A percentile compares a stretch with the other conserved stretches of the same genome.
These are phyloP conservation scores for Papilio glaucus DNA, from an alignment of 1,140 invertebrate genomes.

Conservation along the genomic window DNA sequence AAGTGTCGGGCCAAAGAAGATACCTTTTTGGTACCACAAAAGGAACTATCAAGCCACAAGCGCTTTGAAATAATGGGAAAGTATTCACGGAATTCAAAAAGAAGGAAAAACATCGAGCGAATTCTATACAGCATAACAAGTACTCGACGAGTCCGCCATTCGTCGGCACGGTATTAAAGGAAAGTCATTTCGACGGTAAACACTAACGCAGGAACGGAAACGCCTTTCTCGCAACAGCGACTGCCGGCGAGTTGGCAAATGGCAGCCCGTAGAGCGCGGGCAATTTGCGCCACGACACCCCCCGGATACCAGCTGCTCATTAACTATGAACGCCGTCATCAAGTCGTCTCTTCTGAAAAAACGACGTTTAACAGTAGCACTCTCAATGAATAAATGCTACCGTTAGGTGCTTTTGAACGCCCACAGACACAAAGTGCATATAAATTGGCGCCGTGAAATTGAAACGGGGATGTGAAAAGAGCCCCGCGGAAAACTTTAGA, in stretches of 20 bases:
- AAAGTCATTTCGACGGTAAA: conserved; percentile 75
- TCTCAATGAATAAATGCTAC: conserved; percentile 69
- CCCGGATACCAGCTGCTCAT: conserved; percentile 78
- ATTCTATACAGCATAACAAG: conserved; percentile 33
- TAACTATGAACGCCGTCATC: conserved; percentile 82
- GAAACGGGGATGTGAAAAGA: conserved; percentile 76
- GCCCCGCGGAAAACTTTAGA: conserved; percentile 60
- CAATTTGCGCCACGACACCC: conserved; percentile 72
- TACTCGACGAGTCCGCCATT: conserved; percentile 41
- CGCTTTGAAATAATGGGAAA: conserved; percentile 45
- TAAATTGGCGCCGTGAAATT: conserved; percentile 79
- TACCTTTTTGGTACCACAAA: conserved; percentile 53
- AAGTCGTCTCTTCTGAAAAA: conserved; percentile 79
- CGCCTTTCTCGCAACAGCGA: conserved; percentile 67
- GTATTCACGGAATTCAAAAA: conserved; percentile 45
- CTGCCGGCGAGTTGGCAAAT: conserved; percentile 66
- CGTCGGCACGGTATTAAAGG: conserved; percentile 59
- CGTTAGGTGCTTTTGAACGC: conserved; percentile 68
- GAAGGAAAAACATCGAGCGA: conserved; percentile 18
- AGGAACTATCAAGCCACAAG: conserved; percentile 49
- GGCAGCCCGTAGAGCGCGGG: conserved; percentile 65
- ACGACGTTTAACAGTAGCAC: conserved; percentile 74
- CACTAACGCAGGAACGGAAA: conserved; percentile 75
- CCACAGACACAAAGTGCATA: conserved; percentile 78
- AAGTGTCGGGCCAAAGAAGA: conserved; percentile 26